These are phyloP conservation scores for Drosophila simulans DNA, from an alignment of 1,140 invertebrate species.

Conservation along the genomic window DNA sequence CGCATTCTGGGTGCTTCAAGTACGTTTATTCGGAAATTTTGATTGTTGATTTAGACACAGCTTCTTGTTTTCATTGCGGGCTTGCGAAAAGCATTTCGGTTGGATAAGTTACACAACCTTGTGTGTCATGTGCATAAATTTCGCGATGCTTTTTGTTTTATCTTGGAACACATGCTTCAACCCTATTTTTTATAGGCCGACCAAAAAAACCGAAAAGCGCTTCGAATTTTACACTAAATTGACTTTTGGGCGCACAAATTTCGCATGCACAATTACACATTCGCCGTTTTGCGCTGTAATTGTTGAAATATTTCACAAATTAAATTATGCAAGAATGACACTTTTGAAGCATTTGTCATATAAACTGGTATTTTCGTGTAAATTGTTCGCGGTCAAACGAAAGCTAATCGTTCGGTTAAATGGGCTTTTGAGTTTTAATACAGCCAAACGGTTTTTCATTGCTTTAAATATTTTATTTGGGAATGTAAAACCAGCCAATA, in stretches of 20 bases:
- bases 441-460: neutral
- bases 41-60: conserved; percentile 46
- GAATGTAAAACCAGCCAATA: too few species aligned
- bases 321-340: conserved; percentile 36
- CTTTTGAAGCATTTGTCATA: conserved; percentile 29
- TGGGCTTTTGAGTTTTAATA: neutral
- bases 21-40: conserved; percentile 13
- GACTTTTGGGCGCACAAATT: conserved; percentile 66
- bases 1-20: conserved; percentile 16
- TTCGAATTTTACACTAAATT: conserved; percentile 81
- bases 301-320: conserved; percentile 51
- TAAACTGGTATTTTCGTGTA: conserved; percentile 2
- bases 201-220: conserved; percentile 34
- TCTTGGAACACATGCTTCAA: conserved; percentile 55
- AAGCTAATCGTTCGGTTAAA: neutral
- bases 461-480: too few species aligned
- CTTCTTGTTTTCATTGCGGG: conserved; percentile 19
- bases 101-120: conserved; percentile 54
- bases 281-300: conserved; percentile 43
- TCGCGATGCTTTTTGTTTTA: conserved; percentile 35
- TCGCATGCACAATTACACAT: conserved; percentile 75
- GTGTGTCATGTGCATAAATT: conserved; percentile 65
- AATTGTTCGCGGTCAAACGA: conserved; percentile 15
- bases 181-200: conserved; percentile 33
- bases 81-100: conserved; percentile 30